Evolutionary conservation across 1,140 invertebrate genomes (phyloP).

Genomic region (Drosophila triauraria): DNA sequence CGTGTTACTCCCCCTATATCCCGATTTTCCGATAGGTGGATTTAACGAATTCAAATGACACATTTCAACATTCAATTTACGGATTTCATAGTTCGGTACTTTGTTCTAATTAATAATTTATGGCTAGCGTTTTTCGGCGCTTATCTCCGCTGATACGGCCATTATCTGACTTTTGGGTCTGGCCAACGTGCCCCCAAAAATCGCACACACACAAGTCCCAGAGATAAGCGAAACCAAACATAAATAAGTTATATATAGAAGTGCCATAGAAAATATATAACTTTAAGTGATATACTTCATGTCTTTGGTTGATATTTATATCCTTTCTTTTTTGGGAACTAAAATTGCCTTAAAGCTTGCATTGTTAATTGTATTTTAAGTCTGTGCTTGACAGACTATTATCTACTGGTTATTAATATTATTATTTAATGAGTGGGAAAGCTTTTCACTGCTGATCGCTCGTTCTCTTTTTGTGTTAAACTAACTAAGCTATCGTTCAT

Average conservation of each 20-base stretch:
- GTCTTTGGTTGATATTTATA: no score
- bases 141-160: conserved; percentile 30
- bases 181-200: conserved; percentile 47
- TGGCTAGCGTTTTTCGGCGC: conserved; percentile 7
- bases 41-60: conserved; percentile 23
- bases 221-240: conserved; percentile 27
- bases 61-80: conserved; percentile 12
- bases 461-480: neutral
- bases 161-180: conserved; percentile 34
- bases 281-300: no score
- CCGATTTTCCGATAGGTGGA: conserved; percentile 3
- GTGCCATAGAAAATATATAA: no score
- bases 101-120: conserved; percentile 25
- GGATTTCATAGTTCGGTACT: conserved; percentile 14
- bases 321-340: no score
- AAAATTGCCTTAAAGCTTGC: no score
- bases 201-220: neutral
- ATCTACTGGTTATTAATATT: no score
- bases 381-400: neutral
- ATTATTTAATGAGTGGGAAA: neutral
- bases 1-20: neutral
- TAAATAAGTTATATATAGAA: conserved; percentile 1
- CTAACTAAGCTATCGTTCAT: neutral
- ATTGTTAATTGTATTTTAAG: no score
- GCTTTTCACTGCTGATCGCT: conserved; percentile 1